A percentile compares a stretch with the other conserved stretches of the same genome.
These are phyloP conservation scores for Remorina albescens DNA, from an alignment of 2,797 vertebrate genomes.

Conservation along the genomic window DNA sequence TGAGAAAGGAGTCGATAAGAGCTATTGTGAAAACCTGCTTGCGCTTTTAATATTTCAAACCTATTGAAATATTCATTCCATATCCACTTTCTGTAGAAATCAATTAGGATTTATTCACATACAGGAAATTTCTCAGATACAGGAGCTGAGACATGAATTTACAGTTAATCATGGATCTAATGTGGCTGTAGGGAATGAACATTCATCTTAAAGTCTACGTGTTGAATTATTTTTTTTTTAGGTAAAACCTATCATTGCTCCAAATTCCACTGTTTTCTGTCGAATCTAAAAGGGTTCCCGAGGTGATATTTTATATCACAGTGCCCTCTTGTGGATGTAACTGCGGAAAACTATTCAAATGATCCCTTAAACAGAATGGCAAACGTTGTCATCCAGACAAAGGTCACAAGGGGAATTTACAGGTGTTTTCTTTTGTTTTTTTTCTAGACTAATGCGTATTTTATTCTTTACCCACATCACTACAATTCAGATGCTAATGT, in stretches of 20 bases:
- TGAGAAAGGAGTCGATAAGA: not conserved
- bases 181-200: not conserved
- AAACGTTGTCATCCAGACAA: not conserved
- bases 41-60: not conserved
- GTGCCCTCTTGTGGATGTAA: slow-evolving; percentile 51
- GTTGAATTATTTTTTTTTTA: no score
- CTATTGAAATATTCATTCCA: not conserved
- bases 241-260: no score
- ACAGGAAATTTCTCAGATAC: no score
- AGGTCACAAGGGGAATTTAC: not conserved
- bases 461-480: not conserved
- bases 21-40: no score
- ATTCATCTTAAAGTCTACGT: not conserved
- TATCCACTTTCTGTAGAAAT: no score
- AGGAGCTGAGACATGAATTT: no score
- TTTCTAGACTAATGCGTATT: not conserved
- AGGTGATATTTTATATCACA: not conserved
- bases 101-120: not conserved
- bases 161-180: not conserved
- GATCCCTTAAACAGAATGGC: not conserved
- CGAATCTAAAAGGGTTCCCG: no score
- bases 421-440: not conserved
- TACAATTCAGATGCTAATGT: not conserved
- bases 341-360: not conserved
- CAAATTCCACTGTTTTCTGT: no score